phyloP scores from a whole-genome alignment of 2,797 vertebrate genomes.

The Zalophus californianus region DNA sequence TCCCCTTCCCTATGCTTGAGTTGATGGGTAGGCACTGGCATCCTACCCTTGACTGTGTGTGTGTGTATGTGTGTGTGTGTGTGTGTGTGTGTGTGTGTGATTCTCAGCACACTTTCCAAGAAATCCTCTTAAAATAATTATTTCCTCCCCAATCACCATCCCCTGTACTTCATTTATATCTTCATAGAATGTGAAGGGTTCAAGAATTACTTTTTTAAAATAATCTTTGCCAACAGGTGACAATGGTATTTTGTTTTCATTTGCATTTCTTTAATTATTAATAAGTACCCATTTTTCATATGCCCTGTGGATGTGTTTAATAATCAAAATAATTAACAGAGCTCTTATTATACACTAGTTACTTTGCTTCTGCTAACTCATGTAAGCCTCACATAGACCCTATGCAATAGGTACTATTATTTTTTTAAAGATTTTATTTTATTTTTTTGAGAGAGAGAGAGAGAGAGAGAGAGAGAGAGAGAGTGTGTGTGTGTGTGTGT shows the following conservation, averaged over 20 bases:
- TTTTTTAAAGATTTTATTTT: not conserved
- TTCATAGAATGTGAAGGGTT: not conserved
- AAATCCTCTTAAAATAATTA: not conserved
- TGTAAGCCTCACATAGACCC: not conserved
- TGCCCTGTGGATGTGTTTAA: not conserved
- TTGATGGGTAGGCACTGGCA: not conserved
- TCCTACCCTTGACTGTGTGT: not conserved
- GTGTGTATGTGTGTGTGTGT: not conserved
- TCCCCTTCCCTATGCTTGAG: not conserved
- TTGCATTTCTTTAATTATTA: slow-evolving; percentile 11
- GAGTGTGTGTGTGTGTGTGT: not conserved
- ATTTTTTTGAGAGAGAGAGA: not conserved
- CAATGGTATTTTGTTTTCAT: not conserved
- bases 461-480: not conserved
- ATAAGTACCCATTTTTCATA: not conserved
- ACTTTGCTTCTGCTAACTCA: not conserved
- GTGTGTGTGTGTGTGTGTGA: not conserved
- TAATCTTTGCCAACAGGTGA: not conserved
- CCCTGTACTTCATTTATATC: not conserved
- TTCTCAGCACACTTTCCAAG: not conserved
- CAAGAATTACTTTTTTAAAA: slow-evolving; percentile 26
- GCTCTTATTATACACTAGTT: not conserved
- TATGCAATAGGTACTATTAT: not conserved
- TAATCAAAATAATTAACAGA: not conserved
- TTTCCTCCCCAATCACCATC: not conserved